Evolutionary conservation across 92 coral and sea anemone species (phyloP), one percentile per base, ranked within the genome.

Genomic region (Metridium senile): DNA sequence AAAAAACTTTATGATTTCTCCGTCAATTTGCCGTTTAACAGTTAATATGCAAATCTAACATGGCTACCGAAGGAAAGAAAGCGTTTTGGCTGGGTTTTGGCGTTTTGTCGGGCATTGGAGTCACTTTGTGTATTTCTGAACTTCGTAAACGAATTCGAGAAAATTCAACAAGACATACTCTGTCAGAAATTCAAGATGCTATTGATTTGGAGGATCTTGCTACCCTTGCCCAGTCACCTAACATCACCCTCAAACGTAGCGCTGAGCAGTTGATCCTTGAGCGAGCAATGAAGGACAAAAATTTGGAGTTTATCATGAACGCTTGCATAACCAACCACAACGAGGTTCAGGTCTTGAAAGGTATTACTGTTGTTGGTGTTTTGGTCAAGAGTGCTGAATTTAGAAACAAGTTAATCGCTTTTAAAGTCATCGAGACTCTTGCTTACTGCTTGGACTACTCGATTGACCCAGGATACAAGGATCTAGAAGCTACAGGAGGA

Each of bases 341-440:
- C 23, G 97, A 93, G 35, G 62, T 78, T 18, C 85, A 85, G 63
- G 88, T 96, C 1, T 81, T 96, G 83, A 96, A 96, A 72, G 97
- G 93, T 0, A 84, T 87, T 17, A 87, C 88, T 32, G 98, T 88
- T 9, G 64, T 96, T 20, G 93, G 90, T 9, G 77, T 88, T n/a
- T 73, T 96, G 20, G 87, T 86, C 46, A 96, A 89, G 72, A 87
- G 84, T 39, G 65, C 86, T 1, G 97, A 90, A 26, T 86, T 70
- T 9, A 81, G 88, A 64, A 82, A 66, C 23, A 84, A 80, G 62
- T 21, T 96, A 45, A 26, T 93, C 26, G 72, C 67, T n/a, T 83
- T 67, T 65, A 91, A 94, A 18, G 90, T 77, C 51, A 58, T 96
- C 1, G 92, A 89, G 74, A 85, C 89, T 45, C 82, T 96, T n/a